phyloP scores from a whole-genome alignment of 2,888 invertebrate species.

The Caenorhabditis parvicauda region DNA sequence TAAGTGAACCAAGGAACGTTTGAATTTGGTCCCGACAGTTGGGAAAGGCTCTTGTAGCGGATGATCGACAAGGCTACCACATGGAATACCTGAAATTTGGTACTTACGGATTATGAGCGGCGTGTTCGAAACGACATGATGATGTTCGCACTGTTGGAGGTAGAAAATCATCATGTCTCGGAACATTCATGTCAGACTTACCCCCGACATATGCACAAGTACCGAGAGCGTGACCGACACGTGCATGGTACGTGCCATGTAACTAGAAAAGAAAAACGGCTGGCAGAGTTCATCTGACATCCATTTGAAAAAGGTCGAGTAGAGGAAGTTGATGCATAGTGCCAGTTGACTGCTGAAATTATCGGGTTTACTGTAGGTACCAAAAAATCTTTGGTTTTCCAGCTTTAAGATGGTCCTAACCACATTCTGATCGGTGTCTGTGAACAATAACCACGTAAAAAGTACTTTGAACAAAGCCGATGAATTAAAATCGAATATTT shows the following conservation, averaged over 20 bases:
- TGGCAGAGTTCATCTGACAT: conserved; percentile 51
- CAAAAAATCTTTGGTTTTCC: no score
- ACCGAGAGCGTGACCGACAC: conserved; percentile 53
- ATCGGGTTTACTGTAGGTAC: no score
- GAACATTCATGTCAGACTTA: conserved; percentile 13
- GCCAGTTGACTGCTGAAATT: conserved; percentile 52
- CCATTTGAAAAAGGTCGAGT: conserved; percentile 55
- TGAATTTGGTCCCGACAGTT: conserved; percentile 42
- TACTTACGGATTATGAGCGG: background rate
- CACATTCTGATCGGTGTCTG: no score
- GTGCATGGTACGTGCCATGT: conserved; percentile 42
- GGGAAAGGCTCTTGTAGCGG: conserved; percentile 47
- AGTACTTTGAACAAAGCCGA: no score
- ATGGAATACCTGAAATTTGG: conserved; percentile 44
- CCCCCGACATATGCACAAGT: conserved; percentile 56
- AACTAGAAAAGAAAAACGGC: conserved; percentile 45
- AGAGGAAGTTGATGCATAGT: conserved; percentile 56
- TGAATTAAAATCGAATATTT: no score
- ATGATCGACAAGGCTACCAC: conserved; percentile 56
- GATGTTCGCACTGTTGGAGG: background rate
- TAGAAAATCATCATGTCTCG: background rate
- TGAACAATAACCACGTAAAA: no score
- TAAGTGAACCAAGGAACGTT: conserved; percentile 53
- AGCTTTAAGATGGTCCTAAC: no score
- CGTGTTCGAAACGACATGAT: background rate